phyloP scores from a whole-genome alignment of 2,888 invertebrate genomes.

The Rapana venosa region DNA sequence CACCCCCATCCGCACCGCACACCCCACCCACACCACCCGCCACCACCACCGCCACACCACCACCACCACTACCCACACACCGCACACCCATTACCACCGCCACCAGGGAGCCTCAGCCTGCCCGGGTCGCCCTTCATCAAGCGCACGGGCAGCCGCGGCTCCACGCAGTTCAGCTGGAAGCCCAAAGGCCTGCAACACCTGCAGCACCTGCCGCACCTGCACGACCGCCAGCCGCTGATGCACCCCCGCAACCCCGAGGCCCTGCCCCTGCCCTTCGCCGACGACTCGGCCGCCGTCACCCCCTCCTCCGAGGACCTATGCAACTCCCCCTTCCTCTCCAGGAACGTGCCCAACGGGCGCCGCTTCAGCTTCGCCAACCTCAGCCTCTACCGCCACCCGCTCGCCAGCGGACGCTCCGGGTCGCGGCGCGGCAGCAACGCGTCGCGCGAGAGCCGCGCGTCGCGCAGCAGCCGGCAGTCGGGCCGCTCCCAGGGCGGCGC shows the following conservation, averaged over 20 bases:
- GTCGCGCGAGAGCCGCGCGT: constrained; percentile 65
- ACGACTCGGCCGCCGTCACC: constrained; percentile 97
- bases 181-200: constrained; percentile 47
- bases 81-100: too few species aligned
- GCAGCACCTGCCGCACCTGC: constrained; percentile 70
- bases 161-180: constrained; percentile 84
- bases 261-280: constrained; percentile 90
- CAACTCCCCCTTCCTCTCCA: constrained; percentile 66
- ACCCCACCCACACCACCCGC: too few species aligned
- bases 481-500: neutral
- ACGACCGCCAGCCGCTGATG: constrained; percentile 95
- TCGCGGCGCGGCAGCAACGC: constrained; percentile 66
- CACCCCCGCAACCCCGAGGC: constrained; percentile 86
- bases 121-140: constrained; percentile 96
- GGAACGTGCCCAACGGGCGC: constrained; percentile 84
- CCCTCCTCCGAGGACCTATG: constrained; percentile 94
- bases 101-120: constrained; percentile 95
- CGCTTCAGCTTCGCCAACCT: constrained; percentile 97
- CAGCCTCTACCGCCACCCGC: constrained; percentile 79
- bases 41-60: too few species aligned
- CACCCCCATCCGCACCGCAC: too few species aligned
- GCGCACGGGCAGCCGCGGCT: constrained; percentile 82
- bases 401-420: constrained; percentile 43
- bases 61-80: too few species aligned
- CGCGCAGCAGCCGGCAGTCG: constrained; percentile 82